phyloP scores from a whole-genome alignment of 2,113 vertebrate species.

The Bos javanicus region DNA sequence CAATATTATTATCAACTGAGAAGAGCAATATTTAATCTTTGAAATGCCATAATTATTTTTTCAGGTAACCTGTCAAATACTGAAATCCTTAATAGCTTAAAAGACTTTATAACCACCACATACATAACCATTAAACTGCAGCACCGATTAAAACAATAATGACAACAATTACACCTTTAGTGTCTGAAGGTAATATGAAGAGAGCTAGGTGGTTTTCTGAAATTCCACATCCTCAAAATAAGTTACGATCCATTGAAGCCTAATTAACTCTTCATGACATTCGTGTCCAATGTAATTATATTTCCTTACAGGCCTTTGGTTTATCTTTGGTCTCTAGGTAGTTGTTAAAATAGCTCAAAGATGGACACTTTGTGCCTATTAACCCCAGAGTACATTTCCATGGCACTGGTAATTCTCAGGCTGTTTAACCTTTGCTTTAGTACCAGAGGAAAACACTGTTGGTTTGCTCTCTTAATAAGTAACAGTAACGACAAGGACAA shows the following conservation, averaged over 20 bases:
- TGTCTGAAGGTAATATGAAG: constrained; percentile 48
- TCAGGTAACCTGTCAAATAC: constrained; percentile 32
- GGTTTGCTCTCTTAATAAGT: background rate
- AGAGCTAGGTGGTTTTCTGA: constrained; percentile 55
- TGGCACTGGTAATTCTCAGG: background rate
- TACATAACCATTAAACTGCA: constrained; percentile 32
- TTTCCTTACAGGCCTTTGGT: constrained; percentile 49
- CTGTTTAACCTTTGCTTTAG: constrained; percentile 38
- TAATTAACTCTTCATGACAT: constrained; percentile 67
- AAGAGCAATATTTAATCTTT: constrained; percentile 29
- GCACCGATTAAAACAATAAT: constrained; percentile 48
- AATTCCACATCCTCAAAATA: constrained; percentile 62
- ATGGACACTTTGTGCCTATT: constrained; percentile 43
- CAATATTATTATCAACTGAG: constrained; percentile 9
- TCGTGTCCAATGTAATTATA: constrained; percentile 55
- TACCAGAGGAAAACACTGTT: background rate
- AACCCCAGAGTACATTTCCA: constrained; percentile 33
- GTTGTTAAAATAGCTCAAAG: constrained; percentile 55
- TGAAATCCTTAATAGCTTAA: constrained; percentile 32
- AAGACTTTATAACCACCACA: constrained; percentile 29
- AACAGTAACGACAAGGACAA: background rate
- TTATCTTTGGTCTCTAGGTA: constrained; percentile 38
- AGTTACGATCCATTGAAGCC: constrained; percentile 46
- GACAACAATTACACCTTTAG: constrained; percentile 56
- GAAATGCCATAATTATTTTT: constrained; percentile 51